Evolutionary conservation across 2,113 vertebrate genomes (phyloP).

Genomic region (Tyto alba): DNA sequence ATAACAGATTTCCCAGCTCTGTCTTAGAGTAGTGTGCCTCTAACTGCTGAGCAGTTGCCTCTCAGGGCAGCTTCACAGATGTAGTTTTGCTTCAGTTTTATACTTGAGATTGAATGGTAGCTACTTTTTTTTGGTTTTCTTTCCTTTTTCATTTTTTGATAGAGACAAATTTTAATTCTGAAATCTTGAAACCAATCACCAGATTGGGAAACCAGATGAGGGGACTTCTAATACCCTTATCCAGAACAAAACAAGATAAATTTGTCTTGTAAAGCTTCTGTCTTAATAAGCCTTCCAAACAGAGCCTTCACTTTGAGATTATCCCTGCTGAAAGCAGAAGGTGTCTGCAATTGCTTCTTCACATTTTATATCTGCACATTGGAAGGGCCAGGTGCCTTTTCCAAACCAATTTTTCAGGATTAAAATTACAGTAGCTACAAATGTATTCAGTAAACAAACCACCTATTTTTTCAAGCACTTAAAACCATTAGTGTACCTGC

Average conservation of each 20-base stretch:
- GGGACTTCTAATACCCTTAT: background rate
- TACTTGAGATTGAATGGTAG: background rate
- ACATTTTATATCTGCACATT: background rate
- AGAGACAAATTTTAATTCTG: background rate
- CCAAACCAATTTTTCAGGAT: conserved; percentile 32
- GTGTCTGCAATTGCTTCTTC: background rate
- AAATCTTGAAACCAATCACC: background rate
- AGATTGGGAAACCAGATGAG: background rate
- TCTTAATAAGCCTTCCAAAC: background rate
- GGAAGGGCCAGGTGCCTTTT: background rate
- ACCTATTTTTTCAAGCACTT: background rate
- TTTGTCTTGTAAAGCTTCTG: background rate
- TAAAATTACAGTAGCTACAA: conserved; percentile 2
- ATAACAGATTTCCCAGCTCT: background rate
- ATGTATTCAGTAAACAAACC: conserved; percentile 32
- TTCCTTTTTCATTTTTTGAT: background rate
- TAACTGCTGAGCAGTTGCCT: background rate
- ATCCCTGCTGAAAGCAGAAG: background rate
- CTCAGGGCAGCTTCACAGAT: background rate
- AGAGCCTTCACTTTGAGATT: background rate
- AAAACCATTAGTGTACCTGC: background rate
- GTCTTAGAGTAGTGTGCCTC: background rate
- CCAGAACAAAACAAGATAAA: background rate
- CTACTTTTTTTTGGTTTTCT: background rate
- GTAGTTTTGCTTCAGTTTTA: background rate